phyloP scores from a whole-genome alignment of 1,140 invertebrate genomes.

The Zaprionus gabonicus region DNA sequence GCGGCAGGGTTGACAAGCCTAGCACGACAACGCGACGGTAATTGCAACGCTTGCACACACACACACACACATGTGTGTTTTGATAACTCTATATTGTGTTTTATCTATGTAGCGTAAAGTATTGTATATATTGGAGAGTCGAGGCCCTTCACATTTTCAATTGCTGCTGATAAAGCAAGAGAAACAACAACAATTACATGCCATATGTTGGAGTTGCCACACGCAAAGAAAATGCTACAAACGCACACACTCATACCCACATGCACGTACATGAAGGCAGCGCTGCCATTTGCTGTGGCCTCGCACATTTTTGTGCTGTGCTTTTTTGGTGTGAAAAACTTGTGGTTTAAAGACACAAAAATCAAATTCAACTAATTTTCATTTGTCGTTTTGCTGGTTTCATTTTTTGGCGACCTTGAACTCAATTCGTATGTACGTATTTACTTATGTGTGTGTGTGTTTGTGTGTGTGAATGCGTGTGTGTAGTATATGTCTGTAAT shows the following conservation, averaged over 20 bases:
- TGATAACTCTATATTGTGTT: neutral
- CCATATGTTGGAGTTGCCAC: slow-evolving; percentile 79
- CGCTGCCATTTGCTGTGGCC: slow-evolving; percentile 68
- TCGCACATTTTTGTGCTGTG: slow-evolving; percentile 59
- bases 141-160: slow-evolving; percentile 51
- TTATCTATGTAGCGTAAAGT: slow-evolving; percentile 21
- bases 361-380: slow-evolving; percentile 62
- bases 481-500: slow-evolving; percentile 35
- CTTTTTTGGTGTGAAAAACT: slow-evolving; percentile 75
- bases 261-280: slow-evolving; percentile 39
- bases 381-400: slow-evolving; percentile 58
- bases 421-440: slow-evolving; percentile 51
- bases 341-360: slow-evolving; percentile 58
- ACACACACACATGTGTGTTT: slow-evolving; percentile 3
- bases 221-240: slow-evolving; percentile 65
- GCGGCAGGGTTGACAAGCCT: slow-evolving; percentile 59
- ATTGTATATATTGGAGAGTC: neutral
- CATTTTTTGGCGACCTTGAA: slow-evolving; percentile 73
- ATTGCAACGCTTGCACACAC: slow-evolving; percentile 13
- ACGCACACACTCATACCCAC: slow-evolving; percentile 11
- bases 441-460: too few relatives aligned
- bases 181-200: slow-evolving; percentile 35
- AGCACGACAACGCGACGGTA: slow-evolving; percentile 25
- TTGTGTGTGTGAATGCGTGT: neutral
- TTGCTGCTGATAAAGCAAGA: slow-evolving; percentile 48